Conservation (phyloP, 2,888 invertebrate species). For the Polydrusus pterygomalis region DNA sequence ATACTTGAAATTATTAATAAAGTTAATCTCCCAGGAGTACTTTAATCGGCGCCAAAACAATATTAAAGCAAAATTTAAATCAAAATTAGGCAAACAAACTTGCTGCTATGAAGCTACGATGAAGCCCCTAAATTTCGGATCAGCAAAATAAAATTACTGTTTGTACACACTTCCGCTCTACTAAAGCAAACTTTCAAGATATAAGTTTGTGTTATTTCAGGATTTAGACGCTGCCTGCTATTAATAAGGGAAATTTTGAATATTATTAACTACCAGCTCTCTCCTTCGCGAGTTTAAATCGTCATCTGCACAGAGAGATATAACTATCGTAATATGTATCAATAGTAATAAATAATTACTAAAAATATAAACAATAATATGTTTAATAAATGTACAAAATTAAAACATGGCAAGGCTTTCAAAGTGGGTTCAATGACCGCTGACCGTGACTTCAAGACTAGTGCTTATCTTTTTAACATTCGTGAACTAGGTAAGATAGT, state of each 20-base stretch:
- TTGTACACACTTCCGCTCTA: slow-evolving; percentile 18
- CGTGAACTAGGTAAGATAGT: too few species aligned
- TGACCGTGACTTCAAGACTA: too few species aligned
- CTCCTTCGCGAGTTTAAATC: too few species aligned
- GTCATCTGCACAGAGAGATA: too few species aligned
- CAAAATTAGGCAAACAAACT: slow-evolving; percentile 7
- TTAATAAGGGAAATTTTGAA: neutral
- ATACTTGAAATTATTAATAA: neutral
- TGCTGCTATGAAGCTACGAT: neutral
- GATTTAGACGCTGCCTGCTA: neutral
- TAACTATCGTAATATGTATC: too few species aligned
- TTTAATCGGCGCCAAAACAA: neutral
- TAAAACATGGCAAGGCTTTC: too few species aligned
- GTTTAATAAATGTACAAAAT: too few species aligned
- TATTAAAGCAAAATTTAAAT: slow-evolving; percentile 7
- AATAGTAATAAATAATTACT: too few species aligned
- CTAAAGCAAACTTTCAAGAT: slow-evolving; percentile 21
- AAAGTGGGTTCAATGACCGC: too few species aligned
- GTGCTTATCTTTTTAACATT: too few species aligned
- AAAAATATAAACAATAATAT: too few species aligned
- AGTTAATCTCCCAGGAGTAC: neutral
- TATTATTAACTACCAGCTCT: neutral
- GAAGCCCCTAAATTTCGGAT: slow-evolving; percentile 1
- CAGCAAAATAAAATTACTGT: slow-evolving; percentile 19
- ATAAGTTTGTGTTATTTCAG: slow-evolving; percentile 15